A percentile compares a stretch with the other conserved stretches of the same genome.
Evolutionary conservation across 2,113 vertebrate genomes (phyloP).

Genomic region (Spea bombifrons): DNA sequence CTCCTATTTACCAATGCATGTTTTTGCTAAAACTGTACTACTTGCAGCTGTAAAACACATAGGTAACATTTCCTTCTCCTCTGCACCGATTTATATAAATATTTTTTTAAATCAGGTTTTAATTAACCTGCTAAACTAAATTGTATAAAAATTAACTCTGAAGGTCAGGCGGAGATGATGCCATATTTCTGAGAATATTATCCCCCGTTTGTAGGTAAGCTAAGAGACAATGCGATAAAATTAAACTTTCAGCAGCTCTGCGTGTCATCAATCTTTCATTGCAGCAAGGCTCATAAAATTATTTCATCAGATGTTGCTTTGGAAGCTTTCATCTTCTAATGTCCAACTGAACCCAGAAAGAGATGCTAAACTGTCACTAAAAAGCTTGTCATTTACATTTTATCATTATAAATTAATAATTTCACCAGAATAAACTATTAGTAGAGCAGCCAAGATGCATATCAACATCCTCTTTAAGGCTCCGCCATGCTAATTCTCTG

Average conservation of each 20-base stretch:
- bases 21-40: no score
- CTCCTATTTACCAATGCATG: no score
- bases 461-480: background rate
- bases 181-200: conserved; percentile 46
- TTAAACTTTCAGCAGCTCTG: conserved; percentile 75
- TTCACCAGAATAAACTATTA: conserved; percentile 22
- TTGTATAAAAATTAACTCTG: conserved; percentile 47
- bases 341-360: conserved; percentile 20
- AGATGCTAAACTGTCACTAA: conserved; percentile 10
- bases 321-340: conserved; percentile 60
- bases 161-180: conserved; percentile 53
- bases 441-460: background rate
- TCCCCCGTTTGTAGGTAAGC: conserved; percentile 55
- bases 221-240: conserved; percentile 57
- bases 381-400: conserved; percentile 22
- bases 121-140: conserved; percentile 49
- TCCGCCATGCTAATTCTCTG: background rate
- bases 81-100: no score
- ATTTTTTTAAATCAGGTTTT: conserved; percentile 20
- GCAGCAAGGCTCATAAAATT: conserved; percentile 55
- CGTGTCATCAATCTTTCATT: conserved; percentile 78
- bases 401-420: conserved; percentile 24
- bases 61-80: no score
- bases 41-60: no score
- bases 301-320: conserved; percentile 55